Base-by-base conservation (phyloP, 2,888 invertebrate genomes). In the Platycheirus albimanus region DNA sequence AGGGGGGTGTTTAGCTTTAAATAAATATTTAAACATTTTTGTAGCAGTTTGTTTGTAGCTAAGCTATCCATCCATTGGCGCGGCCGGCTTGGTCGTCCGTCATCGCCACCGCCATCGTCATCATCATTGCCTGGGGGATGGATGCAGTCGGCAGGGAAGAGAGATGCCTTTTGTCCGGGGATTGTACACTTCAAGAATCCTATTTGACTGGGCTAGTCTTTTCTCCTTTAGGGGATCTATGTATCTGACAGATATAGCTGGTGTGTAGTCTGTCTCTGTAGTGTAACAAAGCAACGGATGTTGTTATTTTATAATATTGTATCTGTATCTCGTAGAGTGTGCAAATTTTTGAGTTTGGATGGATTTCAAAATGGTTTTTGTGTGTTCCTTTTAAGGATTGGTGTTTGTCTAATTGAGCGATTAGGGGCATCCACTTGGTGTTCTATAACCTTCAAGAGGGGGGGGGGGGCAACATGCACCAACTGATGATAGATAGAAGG, bases 21-120 rank as follows among this genome's bases (percentile, higher is more conserved):
- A 67, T 81, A 81, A 81, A 81, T 77, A 81, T 81, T 81, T 76
- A 77, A 81, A 77, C 75, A 58, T 64, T 64, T 63, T 38, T 24
- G 41, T 58, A 58, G 47, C 64, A 56, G 56, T 58, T 75, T 64
- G 72, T 56, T 70, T 70, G 30, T 61, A 45, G 17, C 28, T 2
- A n/a, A 3, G 15, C 36, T 11, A 20, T 24, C 20, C 15, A 8
- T 10, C 17, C 20, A 15, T 19, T 4, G n/a, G n/a, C n/a, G n/a
- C n/a, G n/a, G n/a, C n/a, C n/a, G n/a, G n/a, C n/a, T n/a, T n/a
- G n/a, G n/a, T n/a, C n/a, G n/a, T n/a, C n/a, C n/a, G n/a, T n/a
- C n/a, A n/a, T n/a, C n/a, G n/a, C n/a, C n/a, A n/a, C n/a, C n/a
- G n/a, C 17, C n/a, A 13, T 49, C 36, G 20, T 6, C 4, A 1